A percentile compares a stretch with the other conserved stretches of the same genome.
Evolutionary conservation across 2,888 invertebrate species (phyloP).

Genomic region (Archips xylosteana): DNA sequence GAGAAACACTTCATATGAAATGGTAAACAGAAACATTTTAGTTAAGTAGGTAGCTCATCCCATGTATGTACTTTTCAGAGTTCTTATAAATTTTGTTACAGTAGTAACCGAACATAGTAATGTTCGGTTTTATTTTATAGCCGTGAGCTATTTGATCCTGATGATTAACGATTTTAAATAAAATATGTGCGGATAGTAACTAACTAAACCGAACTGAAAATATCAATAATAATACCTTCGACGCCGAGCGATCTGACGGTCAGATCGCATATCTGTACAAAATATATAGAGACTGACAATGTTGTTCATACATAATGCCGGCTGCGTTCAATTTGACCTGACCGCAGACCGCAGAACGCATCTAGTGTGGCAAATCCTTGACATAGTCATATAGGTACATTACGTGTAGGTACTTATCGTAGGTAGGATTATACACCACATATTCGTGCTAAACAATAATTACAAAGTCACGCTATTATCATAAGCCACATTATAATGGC

Average conservation of each 20-base stretch:
- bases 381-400: neutral
- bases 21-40: constrained; percentile 38
- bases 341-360: too few species aligned
- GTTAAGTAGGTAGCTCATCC: constrained; percentile 17
- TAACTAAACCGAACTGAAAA: too few species aligned
- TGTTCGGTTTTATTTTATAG: neutral
- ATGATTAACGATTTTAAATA: neutral
- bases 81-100: neutral
- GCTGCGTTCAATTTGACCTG: too few species aligned
- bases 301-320: too few species aligned
- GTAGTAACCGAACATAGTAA: too few species aligned
- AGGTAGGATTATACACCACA: neutral
- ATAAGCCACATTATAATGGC: constrained; percentile 45
- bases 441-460: constrained; percentile 36
- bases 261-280: too few species aligned
- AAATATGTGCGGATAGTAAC: neutral
- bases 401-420: neutral
- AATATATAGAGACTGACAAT: too few species aligned
- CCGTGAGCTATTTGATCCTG: neutral
- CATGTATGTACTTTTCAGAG: constrained; percentile 4
- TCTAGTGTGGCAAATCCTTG: neutral
- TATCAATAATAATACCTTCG: too few species aligned
- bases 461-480: constrained; percentile 43
- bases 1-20: constrained; percentile 35
- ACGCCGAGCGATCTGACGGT: too few species aligned